Evolutionary conservation across 2,797 vertebrate species (phyloP).

Genomic region (Sebastes oblongus): DNA sequence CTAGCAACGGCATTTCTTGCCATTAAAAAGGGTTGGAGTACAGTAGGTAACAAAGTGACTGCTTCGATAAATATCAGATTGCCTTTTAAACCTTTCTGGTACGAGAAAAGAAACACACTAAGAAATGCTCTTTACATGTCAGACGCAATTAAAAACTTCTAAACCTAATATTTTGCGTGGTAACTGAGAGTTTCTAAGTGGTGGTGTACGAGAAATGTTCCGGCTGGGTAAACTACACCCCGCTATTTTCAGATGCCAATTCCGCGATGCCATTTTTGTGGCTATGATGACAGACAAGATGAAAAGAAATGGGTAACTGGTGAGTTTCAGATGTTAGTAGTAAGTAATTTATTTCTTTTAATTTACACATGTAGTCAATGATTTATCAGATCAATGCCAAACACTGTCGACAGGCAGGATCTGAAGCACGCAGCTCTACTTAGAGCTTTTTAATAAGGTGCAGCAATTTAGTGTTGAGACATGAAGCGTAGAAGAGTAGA

Average conservation of each 20-base stretch:
- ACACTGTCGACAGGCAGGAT: background rate
- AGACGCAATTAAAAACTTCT: background rate
- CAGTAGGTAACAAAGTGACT: constrained; percentile 6
- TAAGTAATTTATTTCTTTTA: background rate
- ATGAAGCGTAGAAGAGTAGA: background rate
- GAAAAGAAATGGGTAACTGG: background rate
- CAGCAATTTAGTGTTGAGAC: background rate
- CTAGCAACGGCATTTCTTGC: constrained; percentile 19
- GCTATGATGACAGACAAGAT: background rate
- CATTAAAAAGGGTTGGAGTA: constrained; percentile 18
- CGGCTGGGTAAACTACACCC: background rate
- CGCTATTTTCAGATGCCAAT: background rate
- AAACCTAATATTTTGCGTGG: background rate
- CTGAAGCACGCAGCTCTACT: background rate
- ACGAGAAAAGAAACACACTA: background rate
- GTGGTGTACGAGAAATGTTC: background rate
- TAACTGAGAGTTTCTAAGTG: background rate
- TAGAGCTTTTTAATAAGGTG: background rate
- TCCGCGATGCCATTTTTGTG: background rate
- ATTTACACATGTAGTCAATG: background rate
- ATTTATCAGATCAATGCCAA: background rate
- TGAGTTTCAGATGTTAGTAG: background rate
- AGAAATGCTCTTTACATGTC: background rate
- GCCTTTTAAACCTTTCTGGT: background rate
- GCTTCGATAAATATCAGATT: constrained; percentile 18